Conservation (phyloP, 2,888 invertebrate genomes). For the Campoplex nolae region DNA sequence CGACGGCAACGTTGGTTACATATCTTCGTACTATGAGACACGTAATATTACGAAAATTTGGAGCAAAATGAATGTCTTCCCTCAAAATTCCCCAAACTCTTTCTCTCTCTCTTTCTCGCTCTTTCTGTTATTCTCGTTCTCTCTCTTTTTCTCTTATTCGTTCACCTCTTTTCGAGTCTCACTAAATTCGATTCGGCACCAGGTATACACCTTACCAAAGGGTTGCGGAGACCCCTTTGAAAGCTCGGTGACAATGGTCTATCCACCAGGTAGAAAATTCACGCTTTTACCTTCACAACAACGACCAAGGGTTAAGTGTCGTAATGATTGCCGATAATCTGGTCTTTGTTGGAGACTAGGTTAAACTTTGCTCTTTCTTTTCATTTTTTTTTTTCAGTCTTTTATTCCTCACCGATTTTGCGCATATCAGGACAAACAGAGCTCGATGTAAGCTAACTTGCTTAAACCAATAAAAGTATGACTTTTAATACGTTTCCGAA, state of each 20-base stretch:
- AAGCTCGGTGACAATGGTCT: constrained; percentile 68
- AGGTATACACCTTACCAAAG: constrained; percentile 71
- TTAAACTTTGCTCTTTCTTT: constrained; percentile 38
- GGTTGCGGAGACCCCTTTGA: constrained; percentile 71
- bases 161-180: constrained; percentile 42
- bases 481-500: neutral
- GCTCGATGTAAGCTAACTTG: neutral
- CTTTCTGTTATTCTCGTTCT: constrained; percentile 13
- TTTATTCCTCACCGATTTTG: constrained; percentile 10
- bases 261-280: constrained; percentile 74
- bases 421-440: neutral
- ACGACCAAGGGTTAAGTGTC: constrained; percentile 75
- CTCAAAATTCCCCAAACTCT: constrained; percentile 6
- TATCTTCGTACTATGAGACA: neutral
- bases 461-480: neutral
- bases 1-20: too few relatives aligned
- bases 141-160: neutral
- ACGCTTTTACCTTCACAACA: constrained; percentile 70
- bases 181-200: constrained; percentile 10
- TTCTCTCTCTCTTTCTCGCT: constrained; percentile 11
- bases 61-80: neutral
- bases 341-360: constrained; percentile 68
- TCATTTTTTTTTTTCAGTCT: constrained; percentile 20
- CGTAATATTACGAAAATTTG: neutral
- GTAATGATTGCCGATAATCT: constrained; percentile 79